phyloP scores from a whole-genome alignment of 2,113 vertebrate genomes.

The Thunnus thynnus region DNA sequence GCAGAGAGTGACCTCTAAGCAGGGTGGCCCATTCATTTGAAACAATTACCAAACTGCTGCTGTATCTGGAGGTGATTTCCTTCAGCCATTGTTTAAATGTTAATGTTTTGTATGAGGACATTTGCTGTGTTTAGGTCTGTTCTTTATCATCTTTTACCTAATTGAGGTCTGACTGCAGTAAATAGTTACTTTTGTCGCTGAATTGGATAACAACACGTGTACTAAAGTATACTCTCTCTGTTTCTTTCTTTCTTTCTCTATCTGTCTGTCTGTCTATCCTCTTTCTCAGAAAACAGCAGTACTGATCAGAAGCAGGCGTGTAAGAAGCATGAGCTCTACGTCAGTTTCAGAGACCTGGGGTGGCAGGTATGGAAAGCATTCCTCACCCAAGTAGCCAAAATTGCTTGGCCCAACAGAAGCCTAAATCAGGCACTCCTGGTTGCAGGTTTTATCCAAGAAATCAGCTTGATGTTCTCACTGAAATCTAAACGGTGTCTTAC shows the following conservation, averaged over 20 bases:
- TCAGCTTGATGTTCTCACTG: not conserved
- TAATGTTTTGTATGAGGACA: conserved; percentile 48
- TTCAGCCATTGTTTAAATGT: conserved; percentile 54
- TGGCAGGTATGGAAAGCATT: conserved; percentile 91
- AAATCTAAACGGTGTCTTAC: not conserved
- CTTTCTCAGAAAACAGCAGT: conserved; percentile 92
- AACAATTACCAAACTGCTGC: conserved; percentile 61
- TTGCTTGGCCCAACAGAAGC: not conserved
- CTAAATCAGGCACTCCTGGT: conserved; percentile 5
- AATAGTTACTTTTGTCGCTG: conserved; percentile 33
- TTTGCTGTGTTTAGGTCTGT: conserved; percentile 44
- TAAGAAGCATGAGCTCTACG: conserved; percentile 97
- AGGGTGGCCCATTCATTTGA: conserved; percentile 68
- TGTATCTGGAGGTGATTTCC: conserved; percentile 70
- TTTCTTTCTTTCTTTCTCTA: conserved; percentile 18
- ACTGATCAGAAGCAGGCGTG: conserved; percentile 94
- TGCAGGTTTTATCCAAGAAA: conserved; percentile 8
- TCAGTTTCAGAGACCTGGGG: conserved; percentile 97
- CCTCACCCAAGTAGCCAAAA: not conserved
- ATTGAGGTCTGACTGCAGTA: conserved; percentile 45
- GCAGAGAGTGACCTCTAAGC: conserved; percentile 55
- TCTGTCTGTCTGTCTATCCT: conserved; percentile 46
- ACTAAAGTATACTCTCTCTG: conserved; percentile 28
- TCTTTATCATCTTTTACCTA: conserved; percentile 51
- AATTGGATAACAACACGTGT: conserved; percentile 27